phyloP scores from a whole-genome alignment of 2,888 invertebrate species.

The Syrista parreyssii region DNA sequence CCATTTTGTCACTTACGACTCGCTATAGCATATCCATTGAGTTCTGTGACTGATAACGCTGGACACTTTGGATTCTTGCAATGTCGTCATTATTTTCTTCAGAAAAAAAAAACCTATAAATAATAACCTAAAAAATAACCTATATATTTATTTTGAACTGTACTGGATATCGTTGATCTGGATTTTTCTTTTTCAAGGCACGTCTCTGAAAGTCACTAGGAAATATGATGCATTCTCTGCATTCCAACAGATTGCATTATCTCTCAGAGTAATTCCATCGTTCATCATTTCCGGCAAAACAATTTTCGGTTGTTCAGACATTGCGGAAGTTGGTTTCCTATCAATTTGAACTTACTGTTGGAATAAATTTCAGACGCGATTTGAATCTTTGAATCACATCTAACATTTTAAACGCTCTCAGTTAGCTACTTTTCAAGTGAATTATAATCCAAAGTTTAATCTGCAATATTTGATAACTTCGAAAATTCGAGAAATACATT shows the following conservation, averaged over 20 bases:
- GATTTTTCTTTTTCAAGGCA: not conserved
- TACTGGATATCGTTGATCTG: not conserved
- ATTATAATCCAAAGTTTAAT: not conserved
- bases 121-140: no score
- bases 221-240: not conserved
- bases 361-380: not conserved
- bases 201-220: not conserved
- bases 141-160: not conserved
- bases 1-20: no score
- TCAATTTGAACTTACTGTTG: not conserved
- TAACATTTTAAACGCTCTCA: not conserved
- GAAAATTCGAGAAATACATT: not conserved
- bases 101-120: no score
- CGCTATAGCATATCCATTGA: not conserved
- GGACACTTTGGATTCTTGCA: not conserved
- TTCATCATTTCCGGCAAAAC: not conserved
- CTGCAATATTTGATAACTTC: not conserved
- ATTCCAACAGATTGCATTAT: not conserved
- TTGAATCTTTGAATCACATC: not conserved
- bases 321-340: not conserved
- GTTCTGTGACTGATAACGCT: not conserved
- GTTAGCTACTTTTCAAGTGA: not conserved
- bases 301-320: not conserved
- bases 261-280: not conserved
- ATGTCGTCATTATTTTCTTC: not conserved